Evolutionary conservation across 2,113 vertebrate genomes (phyloP).

Genomic region (Mirza zaza): DNA sequence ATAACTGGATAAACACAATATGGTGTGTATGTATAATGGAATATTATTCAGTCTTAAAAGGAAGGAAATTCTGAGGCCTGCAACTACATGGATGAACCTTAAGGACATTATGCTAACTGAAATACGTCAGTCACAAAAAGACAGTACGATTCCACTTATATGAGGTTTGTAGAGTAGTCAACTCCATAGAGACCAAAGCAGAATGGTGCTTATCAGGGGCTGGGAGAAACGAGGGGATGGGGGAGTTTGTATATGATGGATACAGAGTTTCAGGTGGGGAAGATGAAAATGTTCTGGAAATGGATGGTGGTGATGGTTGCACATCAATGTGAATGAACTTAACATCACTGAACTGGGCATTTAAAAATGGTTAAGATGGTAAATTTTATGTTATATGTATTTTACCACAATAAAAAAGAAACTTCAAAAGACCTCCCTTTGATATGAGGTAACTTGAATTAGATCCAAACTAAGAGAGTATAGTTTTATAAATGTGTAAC

Average conservation of each 20-base stretch:
- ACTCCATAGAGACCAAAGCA: background rate
- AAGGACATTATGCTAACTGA: background rate
- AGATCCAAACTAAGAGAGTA: background rate
- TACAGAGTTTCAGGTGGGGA: background rate
- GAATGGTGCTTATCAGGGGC: background rate
- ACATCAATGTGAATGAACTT: background rate
- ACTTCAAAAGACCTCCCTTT: background rate
- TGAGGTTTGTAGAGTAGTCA: background rate
- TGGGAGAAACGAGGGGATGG: background rate
- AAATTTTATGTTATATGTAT: background rate
- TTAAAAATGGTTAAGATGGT: background rate
- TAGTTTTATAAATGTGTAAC: background rate
- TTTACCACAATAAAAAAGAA: background rate
- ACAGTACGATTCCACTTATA: background rate
- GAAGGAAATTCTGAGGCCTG: background rate
- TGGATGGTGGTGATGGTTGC: background rate
- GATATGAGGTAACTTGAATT: background rate
- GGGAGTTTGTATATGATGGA: background rate
- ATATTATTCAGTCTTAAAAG: background rate
- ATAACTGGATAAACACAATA: background rate
- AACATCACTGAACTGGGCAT: background rate
- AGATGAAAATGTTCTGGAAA: background rate
- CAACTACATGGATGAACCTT: background rate
- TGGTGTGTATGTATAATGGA: background rate
- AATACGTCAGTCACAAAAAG: background rate